phyloP scores from a whole-genome alignment of 1,140 invertebrate genomes.

The Phymorhynchus buccinoides region DNA sequence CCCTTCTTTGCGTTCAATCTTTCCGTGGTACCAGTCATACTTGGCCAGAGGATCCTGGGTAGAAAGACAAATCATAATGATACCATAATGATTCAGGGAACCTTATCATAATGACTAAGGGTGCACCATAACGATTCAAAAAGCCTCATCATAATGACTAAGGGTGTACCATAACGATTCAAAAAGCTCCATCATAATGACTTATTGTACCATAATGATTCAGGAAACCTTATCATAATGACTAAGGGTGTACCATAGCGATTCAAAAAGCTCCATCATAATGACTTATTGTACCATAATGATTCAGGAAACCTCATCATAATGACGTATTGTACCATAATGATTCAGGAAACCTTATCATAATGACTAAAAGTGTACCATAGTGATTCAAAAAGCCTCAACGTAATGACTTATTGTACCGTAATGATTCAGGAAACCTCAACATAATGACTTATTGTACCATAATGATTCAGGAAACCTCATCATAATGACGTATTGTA shows the following conservation, averaged over 20 bases:
- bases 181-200: no score
- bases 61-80: constrained; percentile 1
- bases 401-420: no score
- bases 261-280: no score
- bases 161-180: no score
- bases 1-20: constrained; percentile 41
- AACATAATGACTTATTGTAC: background rate
- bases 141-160: no score
- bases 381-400: background rate
- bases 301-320: background rate
- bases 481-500: no score
- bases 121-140: no score
- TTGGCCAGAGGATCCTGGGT: constrained; percentile 37
- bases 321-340: no score
- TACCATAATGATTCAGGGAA: background rate
- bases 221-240: no score
- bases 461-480: background rate
- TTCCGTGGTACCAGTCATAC: constrained; percentile 45
- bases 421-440: background rate
- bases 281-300: background rate
- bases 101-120: no score
- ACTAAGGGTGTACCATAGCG: no score
- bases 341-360: background rate
- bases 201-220: no score
- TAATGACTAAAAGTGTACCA: constrained; percentile 10